These are phyloP conservation scores for Papilio gigon DNA, from an alignment of 2,888 invertebrate genomes.

Conservation along the genomic window DNA sequence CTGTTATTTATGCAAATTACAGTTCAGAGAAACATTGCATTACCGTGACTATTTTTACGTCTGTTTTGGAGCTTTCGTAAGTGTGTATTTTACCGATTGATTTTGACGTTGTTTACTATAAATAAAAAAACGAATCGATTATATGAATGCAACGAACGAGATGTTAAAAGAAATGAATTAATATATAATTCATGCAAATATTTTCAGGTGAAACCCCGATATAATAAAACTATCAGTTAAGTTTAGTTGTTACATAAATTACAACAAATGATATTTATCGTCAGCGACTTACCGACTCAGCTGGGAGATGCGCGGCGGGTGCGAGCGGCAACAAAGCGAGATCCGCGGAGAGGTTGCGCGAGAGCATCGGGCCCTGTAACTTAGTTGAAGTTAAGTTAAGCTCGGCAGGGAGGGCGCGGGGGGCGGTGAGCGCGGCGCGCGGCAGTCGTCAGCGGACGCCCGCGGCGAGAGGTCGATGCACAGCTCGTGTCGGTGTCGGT, in stretches of 20 bases:
- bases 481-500: conserved; percentile 36
- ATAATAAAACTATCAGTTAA: background rate
- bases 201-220: background rate
- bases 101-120: background rate
- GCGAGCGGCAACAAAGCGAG: conserved; percentile 29
- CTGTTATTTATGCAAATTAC: conserved; percentile 10
- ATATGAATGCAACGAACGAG: background rate
- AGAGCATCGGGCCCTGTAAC: conserved; percentile 34
- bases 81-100: background rate
- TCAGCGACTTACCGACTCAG: conserved; percentile 30
- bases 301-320: conserved; percentile 21
- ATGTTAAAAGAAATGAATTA: background rate
- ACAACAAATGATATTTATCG: background rate
- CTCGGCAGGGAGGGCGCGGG: conserved; percentile 47
- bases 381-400: conserved; percentile 34
- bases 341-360: conserved; percentile 33
- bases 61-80: background rate
- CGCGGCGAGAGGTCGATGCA: conserved; percentile 53
- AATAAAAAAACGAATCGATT: background rate
- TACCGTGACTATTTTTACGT: background rate
- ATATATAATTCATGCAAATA: background rate
- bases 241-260: background rate
- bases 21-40: background rate
- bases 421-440: conserved; percentile 55
- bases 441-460: conserved; percentile 61